These are phyloP conservation scores for Cylindroiulus punctatus DNA, from an alignment of 2,888 invertebrate genomes.

Conservation along the genomic window DNA sequence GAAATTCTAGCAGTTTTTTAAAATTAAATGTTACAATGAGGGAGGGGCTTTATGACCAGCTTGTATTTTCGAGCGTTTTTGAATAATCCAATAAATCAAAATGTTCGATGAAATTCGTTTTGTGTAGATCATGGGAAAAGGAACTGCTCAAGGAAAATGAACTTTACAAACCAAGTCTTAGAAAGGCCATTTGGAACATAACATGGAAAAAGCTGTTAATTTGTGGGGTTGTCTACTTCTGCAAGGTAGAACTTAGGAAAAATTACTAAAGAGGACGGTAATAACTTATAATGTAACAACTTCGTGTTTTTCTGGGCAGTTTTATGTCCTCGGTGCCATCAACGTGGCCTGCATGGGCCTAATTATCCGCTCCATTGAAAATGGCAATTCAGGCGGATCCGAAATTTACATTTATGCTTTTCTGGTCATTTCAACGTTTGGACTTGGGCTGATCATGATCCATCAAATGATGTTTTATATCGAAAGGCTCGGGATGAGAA, in stretches of 20 bases:
- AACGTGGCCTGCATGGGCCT: constrained; percentile 39
- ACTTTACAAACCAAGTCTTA: constrained; percentile 15
- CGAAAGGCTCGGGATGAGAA: constrained; percentile 24
- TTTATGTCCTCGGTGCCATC: constrained; percentile 40
- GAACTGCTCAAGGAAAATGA: constrained; percentile 5
- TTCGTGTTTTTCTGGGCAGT: constrained; percentile 39
- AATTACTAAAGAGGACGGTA: too few species aligned
- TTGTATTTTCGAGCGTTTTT: too few species aligned
- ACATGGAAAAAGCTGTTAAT: background rate
- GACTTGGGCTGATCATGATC: constrained; percentile 25
- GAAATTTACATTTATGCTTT: background rate
- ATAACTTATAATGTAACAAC: background rate
- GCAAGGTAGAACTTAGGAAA: constrained; percentile 30
- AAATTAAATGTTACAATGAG: too few species aligned
- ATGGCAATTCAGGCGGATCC: background rate
- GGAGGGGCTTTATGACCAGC: too few species aligned
- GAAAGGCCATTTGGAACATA: constrained; percentile 44
- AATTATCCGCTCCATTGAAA: background rate
- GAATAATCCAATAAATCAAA: background rate
- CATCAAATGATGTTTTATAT: constrained; percentile 39
- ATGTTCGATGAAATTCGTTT: background rate
- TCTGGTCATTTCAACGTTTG: constrained; percentile 43
- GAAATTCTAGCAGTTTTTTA: too few species aligned
- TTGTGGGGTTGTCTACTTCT: background rate
- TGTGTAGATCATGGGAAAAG: constrained; percentile 30